These are phyloP conservation scores for Cynaeus angustus DNA, from an alignment of 2,888 invertebrate species.

Conservation along the genomic window DNA sequence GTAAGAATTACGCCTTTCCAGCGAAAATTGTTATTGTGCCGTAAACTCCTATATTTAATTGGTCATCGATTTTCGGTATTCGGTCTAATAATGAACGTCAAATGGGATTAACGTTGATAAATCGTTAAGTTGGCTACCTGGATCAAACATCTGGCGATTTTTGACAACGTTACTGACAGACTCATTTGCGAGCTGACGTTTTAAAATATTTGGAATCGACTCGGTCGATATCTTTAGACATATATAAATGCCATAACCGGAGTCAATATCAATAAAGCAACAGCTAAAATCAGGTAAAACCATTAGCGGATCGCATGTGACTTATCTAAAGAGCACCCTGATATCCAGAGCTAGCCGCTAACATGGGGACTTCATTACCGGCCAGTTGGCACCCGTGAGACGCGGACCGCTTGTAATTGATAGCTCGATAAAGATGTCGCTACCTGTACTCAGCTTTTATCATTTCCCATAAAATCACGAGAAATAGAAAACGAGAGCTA, in stretches of 20 bases:
- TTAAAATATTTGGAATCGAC: conserved; percentile 31
- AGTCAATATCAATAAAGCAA: conserved; percentile 62
- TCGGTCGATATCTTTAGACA: conserved; percentile 25
- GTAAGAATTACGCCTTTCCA: conserved; percentile 41
- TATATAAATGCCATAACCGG: conserved; percentile 59
- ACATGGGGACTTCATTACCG: conserved; percentile 63
- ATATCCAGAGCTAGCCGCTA: conserved; percentile 56
- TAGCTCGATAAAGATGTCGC: conserved; percentile 68
- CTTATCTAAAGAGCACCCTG: conserved; percentile 64
- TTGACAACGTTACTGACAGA: conserved; percentile 42
- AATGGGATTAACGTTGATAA: conserved; percentile 59
- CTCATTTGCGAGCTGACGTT: conserved; percentile 16
- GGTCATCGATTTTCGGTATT: conserved; percentile 33
- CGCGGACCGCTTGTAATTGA: conserved; percentile 65
- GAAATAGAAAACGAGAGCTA: not conserved
- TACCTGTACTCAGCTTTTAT: conserved; percentile 63
- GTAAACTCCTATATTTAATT: conserved; percentile 23
- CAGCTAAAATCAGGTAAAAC: conserved; percentile 60
- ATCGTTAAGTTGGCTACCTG: conserved; percentile 54
- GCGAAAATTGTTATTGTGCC: conserved; percentile 43
- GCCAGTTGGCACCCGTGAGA: conserved; percentile 61
- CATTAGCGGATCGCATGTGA: conserved; percentile 64
- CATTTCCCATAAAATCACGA: conserved; percentile 9
- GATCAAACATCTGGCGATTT: conserved; percentile 57
- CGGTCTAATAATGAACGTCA: conserved; percentile 52